Percentiles rank a stretch among this genome's conserved stretches.
phyloP scores from a whole-genome alignment of 2,888 invertebrate genomes.

The Sphinx pinastri region DNA sequence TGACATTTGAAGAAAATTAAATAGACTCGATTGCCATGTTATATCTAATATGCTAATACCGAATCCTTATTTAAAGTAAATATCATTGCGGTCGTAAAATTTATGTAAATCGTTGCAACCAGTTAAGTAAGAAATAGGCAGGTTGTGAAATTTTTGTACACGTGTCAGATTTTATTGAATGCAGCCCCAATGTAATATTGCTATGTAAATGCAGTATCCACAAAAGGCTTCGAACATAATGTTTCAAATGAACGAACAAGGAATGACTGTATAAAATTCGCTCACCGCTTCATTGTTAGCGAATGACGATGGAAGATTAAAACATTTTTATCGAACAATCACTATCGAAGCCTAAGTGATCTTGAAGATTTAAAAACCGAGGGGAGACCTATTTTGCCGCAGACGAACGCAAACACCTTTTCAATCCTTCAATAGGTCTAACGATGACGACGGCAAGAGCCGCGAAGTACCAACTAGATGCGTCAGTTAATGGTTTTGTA shows the following conservation, averaged over 20 bases:
- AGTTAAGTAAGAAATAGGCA: not conserved
- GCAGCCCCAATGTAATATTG: conserved; percentile 37
- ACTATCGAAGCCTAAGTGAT: conserved; percentile 84
- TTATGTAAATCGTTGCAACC: not conserved
- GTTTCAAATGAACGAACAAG: conserved; percentile 61
- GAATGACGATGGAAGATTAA: conserved; percentile 82
- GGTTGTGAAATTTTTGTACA: not conserved
- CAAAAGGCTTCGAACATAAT: conserved; percentile 36
- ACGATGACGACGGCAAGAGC: conserved; percentile 68
- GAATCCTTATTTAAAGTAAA: conserved; percentile 7
- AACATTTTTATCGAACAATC: conserved; percentile 77
- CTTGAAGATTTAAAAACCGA: conserved; percentile 71
- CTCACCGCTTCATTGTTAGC: conserved; percentile 69
- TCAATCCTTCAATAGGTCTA: conserved; percentile 79
- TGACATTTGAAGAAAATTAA: conserved; percentile 47
- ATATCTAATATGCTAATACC: conserved; percentile 23
- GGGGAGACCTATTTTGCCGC: conserved; percentile 80
- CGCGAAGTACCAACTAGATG: conserved; percentile 77
- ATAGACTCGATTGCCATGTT: conserved; percentile 15
- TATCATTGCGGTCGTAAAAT: not conserved
- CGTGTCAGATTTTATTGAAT: conserved; percentile 32
- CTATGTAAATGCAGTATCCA: conserved; percentile 29
- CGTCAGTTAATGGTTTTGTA: conserved; percentile 82
- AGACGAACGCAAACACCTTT: conserved; percentile 82
- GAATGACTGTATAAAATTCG: conserved; percentile 76